Percentiles rank a stretch among this genome's conserved stretches.
Evolutionary conservation across 2,113 vertebrate genomes (phyloP).

Genomic region (Sceloporus tristichus): DNA sequence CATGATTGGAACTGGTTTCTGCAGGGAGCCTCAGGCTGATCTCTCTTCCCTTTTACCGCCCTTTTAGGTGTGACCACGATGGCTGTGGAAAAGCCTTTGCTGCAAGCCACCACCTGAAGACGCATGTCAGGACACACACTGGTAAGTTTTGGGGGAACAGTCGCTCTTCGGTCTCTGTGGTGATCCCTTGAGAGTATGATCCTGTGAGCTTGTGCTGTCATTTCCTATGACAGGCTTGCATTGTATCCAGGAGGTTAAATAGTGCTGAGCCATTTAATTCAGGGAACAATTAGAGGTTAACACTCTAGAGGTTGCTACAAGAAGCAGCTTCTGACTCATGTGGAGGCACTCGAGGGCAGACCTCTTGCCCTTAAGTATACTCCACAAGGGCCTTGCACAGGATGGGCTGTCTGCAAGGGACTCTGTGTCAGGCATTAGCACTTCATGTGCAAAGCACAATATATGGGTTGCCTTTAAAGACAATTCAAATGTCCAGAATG

Average conservation of each 20-base stretch:
- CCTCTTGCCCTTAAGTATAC: too few species aligned
- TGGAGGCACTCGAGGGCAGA: too few species aligned
- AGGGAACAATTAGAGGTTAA: not conserved
- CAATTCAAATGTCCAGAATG: too few species aligned
- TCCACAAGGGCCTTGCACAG: too few species aligned
- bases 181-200: not conserved
- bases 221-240: not conserved
- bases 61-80: constrained; percentile 92
- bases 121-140: constrained; percentile 96
- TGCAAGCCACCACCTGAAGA: constrained; percentile 98
- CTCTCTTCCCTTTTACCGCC: constrained; percentile 44
- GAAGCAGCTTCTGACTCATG: too few species aligned
- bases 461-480: too few species aligned
- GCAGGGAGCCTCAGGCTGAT: not conserved
- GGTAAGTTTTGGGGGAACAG: constrained; percentile 76
- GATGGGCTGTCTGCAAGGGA: too few species aligned
- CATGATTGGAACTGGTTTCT: not conserved
- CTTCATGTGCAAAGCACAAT: too few species aligned
- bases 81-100: constrained; percentile 99
- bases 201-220: not conserved
- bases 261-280: not conserved
- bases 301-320: too few species aligned
- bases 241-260: not conserved
- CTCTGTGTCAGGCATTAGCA: too few species aligned
- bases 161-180: too few species aligned